phyloP scores from a whole-genome alignment of 2,797 vertebrate species.

The Ptychadena robeensis region DNA sequence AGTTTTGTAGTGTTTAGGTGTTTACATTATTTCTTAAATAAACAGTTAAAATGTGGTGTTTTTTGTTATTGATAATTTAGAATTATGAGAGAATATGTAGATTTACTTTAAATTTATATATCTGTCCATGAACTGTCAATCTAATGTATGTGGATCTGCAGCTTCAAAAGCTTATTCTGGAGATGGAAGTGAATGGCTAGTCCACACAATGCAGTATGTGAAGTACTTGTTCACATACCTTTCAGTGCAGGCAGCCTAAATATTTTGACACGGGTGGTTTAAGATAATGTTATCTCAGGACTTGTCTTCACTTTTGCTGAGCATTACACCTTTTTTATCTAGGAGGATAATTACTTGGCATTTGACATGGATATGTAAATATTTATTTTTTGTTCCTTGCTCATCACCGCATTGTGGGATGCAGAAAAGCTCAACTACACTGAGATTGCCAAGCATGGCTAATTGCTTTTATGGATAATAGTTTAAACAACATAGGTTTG shows the following conservation, averaged over 20 bases:
- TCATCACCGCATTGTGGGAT: constrained; percentile 49
- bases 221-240: not conserved
- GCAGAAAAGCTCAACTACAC: not conserved
- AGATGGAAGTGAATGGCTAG: no score
- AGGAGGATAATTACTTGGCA: constrained; percentile 50
- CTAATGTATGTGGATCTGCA: no score
- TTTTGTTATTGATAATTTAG: no score
- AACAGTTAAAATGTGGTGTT: no score
- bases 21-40: no score
- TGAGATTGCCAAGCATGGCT: constrained; percentile 29
- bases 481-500: not conserved
- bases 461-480: constrained; percentile 40
- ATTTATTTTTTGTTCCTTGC: constrained; percentile 51
- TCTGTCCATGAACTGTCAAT: no score
- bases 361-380: constrained; percentile 46
- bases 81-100: no score
- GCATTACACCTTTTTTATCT: constrained; percentile 41
- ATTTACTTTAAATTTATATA: no score
- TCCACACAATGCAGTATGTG: no score
- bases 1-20: no score
- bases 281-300: constrained; percentile 48
- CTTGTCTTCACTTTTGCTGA: constrained; percentile 34
- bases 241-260: constrained; percentile 30
- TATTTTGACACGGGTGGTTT: constrained; percentile 51
- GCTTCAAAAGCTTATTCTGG: no score